Evolutionary conservation across 2,888 invertebrate genomes (phyloP).

Genomic region (Blastobasis adustella): DNA sequence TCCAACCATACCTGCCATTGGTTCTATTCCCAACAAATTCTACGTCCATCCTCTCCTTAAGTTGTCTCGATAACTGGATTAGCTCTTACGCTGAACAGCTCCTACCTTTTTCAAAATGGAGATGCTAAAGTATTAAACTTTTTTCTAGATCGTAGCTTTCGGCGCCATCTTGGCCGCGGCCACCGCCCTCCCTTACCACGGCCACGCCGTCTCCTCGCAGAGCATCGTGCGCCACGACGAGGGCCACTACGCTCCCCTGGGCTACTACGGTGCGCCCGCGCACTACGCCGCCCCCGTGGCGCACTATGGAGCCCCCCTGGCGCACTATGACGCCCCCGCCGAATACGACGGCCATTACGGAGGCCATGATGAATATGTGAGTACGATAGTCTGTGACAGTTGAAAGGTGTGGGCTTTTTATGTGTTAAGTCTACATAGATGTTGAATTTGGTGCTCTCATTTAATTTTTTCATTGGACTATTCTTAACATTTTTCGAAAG

Average conservation of each 20-base stretch:
- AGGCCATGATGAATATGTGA: conserved; percentile 43
- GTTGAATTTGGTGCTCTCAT: no score
- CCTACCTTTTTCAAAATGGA: no score
- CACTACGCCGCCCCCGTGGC: conserved; percentile 34
- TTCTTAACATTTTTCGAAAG: no score
- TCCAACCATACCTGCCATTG: no score
- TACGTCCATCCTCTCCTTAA: no score
- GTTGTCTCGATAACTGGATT: no score
- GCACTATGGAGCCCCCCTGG: conserved; percentile 27
- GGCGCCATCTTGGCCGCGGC: conserved; percentile 54
- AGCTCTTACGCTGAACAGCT: no score
- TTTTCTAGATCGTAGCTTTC: conserved; percentile 55
- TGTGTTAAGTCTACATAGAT: no score
- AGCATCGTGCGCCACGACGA: conserved; percentile 52
- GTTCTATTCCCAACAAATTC: no score
- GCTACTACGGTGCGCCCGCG: conserved; percentile 25
- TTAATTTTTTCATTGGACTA: no score
- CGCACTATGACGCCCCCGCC: conserved; percentile 26
- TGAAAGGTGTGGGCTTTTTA: no score
- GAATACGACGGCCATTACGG: conserved; percentile 23
- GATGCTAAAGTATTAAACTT: no score
- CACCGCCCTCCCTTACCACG: conserved; percentile 50
- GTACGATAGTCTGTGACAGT: conserved; percentile 8
- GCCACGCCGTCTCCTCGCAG: conserved; percentile 53
- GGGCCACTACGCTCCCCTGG: conserved; percentile 23